Evolutionary conservation across 2,888 invertebrate species (phyloP).

Genomic region (Dioctria linearis): DNA sequence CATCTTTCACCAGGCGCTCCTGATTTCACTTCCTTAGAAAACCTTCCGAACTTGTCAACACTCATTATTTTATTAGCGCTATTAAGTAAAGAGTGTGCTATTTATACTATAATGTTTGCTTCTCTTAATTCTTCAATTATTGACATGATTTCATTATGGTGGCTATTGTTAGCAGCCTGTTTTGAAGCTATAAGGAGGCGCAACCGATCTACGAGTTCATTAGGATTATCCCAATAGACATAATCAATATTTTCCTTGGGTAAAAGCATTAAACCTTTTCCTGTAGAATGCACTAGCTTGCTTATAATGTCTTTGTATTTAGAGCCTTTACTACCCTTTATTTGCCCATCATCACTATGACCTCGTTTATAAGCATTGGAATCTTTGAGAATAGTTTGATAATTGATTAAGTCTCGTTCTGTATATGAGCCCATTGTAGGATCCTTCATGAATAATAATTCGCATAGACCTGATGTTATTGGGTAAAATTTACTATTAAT

Average conservation of each 20-base stretch:
- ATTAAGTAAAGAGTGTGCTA: neutral
- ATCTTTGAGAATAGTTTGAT: constrained; percentile 32
- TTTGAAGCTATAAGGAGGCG: constrained; percentile 59
- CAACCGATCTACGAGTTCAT: constrained; percentile 64
- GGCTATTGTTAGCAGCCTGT: neutral
- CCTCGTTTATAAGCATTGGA: constrained; percentile 17
- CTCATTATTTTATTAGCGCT: neutral
- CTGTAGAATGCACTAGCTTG: neutral
- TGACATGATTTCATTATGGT: constrained; percentile 1
- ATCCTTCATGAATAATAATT: constrained; percentile 44
- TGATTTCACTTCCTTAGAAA: neutral
- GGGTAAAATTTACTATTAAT: neutral
- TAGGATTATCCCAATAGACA: constrained; percentile 63
- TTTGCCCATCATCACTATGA: constrained; percentile 20
- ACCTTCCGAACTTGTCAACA: neutral
- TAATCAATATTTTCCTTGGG: constrained; percentile 54
- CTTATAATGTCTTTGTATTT: constrained; percentile 47
- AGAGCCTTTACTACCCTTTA: constrained; percentile 34
- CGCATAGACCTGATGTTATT: too few species aligned
- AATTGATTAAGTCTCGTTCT: constrained; percentile 15
- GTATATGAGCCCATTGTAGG: constrained; percentile 2
- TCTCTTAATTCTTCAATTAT: constrained; percentile 5
- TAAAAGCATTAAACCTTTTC: constrained; percentile 26
- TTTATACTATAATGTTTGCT: neutral
- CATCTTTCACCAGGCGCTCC: neutral